A percentile compares a stretch with the other conserved stretches of the same genome.
Evolutionary conservation across 2,888 invertebrate genomes (phyloP).

Genomic region (Hypomecis punctinalis): DNA sequence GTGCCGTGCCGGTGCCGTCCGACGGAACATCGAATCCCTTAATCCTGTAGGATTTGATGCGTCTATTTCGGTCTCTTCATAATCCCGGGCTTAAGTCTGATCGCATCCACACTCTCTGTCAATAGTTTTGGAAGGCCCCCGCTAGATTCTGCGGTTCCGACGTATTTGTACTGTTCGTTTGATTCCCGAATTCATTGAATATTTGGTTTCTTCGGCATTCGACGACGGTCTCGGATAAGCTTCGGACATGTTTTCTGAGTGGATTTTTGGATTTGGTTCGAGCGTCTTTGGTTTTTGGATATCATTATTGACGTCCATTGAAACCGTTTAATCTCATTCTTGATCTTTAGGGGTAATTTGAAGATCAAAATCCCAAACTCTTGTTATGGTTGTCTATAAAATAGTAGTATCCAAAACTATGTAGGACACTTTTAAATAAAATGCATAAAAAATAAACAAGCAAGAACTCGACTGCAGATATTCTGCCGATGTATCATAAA

Average conservation of each 20-base stretch:
- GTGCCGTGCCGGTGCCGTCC: conserved; percentile 75
- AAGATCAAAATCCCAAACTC: not conserved
- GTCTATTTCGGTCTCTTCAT: conserved; percentile 85
- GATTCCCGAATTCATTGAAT: conserved; percentile 74
- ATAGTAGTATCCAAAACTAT: not conserved
- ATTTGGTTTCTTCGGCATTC: conserved; percentile 78
- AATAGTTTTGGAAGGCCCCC: conserved; percentile 82
- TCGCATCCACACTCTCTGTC: conserved; percentile 85
- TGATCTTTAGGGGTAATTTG: conserved; percentile 1
- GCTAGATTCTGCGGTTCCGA: conserved; percentile 80
- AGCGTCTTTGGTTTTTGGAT: conserved; percentile 34
- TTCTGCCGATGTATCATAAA: too few species aligned
- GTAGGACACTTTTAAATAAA: not conserved
- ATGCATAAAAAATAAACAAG: too few species aligned
- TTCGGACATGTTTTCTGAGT: conserved; percentile 63
- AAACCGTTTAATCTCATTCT: conserved; percentile 24
- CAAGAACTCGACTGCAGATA: too few species aligned
- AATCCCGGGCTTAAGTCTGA: conserved; percentile 83
- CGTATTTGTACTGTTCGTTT: conserved; percentile 73
- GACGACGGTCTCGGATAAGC: conserved; percentile 61
- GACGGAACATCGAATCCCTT: conserved; percentile 83
- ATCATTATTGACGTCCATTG: conserved; percentile 30
- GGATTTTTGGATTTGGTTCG: conserved; percentile 54
- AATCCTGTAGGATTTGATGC: conserved; percentile 82
- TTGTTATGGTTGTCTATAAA: not conserved